Conservation (phyloP, 2,888 invertebrate species). For the Lissocephala sabroskyi region DNA sequence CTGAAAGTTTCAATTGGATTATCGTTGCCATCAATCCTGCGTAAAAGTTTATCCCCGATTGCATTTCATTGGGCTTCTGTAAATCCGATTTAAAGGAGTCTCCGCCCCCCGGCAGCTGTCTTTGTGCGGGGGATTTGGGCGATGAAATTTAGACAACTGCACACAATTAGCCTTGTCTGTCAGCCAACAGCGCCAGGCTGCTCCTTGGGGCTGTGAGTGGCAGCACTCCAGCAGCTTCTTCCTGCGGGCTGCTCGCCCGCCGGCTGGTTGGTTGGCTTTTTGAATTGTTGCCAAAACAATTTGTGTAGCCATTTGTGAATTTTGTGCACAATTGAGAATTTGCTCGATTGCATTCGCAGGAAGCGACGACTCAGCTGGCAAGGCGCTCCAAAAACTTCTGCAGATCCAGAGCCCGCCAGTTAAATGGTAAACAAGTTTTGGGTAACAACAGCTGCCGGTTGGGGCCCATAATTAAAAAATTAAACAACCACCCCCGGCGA, state of each 20-base stretch:
- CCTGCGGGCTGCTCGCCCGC: constrained; percentile 5
- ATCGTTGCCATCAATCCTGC: too few relatives aligned
- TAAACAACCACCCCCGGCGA: constrained; percentile 10
- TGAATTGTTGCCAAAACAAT: constrained; percentile 58
- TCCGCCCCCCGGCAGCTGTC: too few relatives aligned
- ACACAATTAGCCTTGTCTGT: too few relatives aligned
- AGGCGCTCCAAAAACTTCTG: constrained; percentile 22
- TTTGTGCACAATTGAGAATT: constrained; percentile 55
- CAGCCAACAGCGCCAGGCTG: too few relatives aligned
- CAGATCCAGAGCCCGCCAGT: constrained; percentile 24
- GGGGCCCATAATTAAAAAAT: constrained; percentile 23
- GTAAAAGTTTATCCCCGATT: too few relatives aligned
- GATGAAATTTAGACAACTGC: too few relatives aligned
- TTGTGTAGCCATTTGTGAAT: constrained; percentile 47
- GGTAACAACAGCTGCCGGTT: constrained; percentile 12
- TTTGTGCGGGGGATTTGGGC: too few relatives aligned
- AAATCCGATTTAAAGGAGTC: too few relatives aligned
- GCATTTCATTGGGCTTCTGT: too few relatives aligned
- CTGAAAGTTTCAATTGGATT: too few relatives aligned
- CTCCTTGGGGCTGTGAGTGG: too few relatives aligned
- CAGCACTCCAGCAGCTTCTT: too few relatives aligned
- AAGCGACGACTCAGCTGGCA: background rate
- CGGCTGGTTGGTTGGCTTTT: constrained; percentile 2
- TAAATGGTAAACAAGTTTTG: constrained; percentile 52
- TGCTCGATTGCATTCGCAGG: constrained; percentile 51